Evolutionary conservation across 1,140 invertebrate genomes (phyloP), one percentile per base, ranked within the genome.

Genomic region (Anoplophora glabripennis): DNA sequence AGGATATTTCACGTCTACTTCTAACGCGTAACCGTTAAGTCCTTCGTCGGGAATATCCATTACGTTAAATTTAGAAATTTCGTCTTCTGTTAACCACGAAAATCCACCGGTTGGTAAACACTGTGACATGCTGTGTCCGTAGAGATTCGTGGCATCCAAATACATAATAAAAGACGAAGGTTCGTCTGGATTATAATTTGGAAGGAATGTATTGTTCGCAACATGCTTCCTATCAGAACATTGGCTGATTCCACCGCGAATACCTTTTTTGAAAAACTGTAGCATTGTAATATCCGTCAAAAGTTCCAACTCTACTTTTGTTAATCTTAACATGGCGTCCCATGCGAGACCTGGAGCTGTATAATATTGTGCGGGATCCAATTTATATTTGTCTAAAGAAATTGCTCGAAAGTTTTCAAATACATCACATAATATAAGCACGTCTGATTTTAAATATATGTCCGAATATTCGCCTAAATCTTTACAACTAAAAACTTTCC

Each of bases 21-120:
- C 80, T 17, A 84, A 66, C 44, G 83, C 77, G 55, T 77, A 84
- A 5, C 81, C 80, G 28, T 59, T 61, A 34, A 67, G 33, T 53
- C 68, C 67, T 70, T 78, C 69, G 53, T 76, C 59, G 12, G 65
- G 17, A 17, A 75, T 57, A 58, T 66, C 64, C 18, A 55, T 49
- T 28, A 67, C 74, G 36, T 64, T 53, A 34, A 59, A 38, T 72
- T 64, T 49, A 36, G 42, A 14, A 33, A 57, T 28, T 38, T 58
- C 49, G 10, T 45, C 14, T 17, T 44, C 37, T n/a, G n/a, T n/a
- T n/a, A n/a, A n/a, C n/a, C n/a, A n/a, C n/a, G n/a, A n/a, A n/a
- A n/a, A n/a, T n/a, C n/a, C n/a, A n/a, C n/a, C n/a, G n/a, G 40
- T 59, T 21, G 78, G 79, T 41, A 81, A 64, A 53, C 57, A 62